phyloP scores from a whole-genome alignment of 2,888 invertebrate species.

The Apantesis nais region DNA sequence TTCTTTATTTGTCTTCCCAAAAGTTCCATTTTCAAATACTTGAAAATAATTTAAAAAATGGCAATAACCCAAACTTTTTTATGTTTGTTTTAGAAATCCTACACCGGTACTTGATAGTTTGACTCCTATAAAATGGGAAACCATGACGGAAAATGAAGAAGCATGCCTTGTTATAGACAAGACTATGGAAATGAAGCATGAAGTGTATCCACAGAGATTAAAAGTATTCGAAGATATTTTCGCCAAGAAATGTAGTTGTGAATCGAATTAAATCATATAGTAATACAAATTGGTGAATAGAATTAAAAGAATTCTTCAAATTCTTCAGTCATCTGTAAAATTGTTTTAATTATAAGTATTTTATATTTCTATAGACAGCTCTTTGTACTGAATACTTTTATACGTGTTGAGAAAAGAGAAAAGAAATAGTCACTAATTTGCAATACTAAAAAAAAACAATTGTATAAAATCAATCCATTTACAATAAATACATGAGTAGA shows the following conservation, averaged over 20 bases:
- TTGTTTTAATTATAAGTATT: neutral
- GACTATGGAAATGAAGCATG: slow-evolving; percentile 63
- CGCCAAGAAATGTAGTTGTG: slow-evolving; percentile 41
- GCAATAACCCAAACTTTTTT: neutral
- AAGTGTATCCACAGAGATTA: slow-evolving; percentile 65
- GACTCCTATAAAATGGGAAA: slow-evolving; percentile 69
- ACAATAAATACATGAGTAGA: too few relatives aligned
- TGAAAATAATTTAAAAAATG: too few relatives aligned
- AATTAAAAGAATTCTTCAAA: neutral
- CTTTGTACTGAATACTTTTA: neutral
- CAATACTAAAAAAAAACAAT: too few relatives aligned
- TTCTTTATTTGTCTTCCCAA: too few relatives aligned
- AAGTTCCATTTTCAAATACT: too few relatives aligned
- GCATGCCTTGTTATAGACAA: slow-evolving; percentile 68
- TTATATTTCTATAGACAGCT: neutral
- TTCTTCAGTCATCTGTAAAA: neutral
- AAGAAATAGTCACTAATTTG: too few relatives aligned
- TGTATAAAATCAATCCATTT: too few relatives aligned
- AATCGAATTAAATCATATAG: neutral
- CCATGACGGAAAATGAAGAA: slow-evolving; percentile 54
- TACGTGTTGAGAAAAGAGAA: too few relatives aligned
- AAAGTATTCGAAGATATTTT: slow-evolving; percentile 67
- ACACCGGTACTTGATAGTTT: slow-evolving; percentile 61
- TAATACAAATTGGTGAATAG: neutral
- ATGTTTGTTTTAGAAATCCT: slow-evolving; percentile 69